A percentile compares a stretch with the other conserved stretches of the same genome.
These are phyloP conservation scores for Tinea trinotella DNA, from an alignment of 2,888 invertebrate genomes.

Conservation along the genomic window DNA sequence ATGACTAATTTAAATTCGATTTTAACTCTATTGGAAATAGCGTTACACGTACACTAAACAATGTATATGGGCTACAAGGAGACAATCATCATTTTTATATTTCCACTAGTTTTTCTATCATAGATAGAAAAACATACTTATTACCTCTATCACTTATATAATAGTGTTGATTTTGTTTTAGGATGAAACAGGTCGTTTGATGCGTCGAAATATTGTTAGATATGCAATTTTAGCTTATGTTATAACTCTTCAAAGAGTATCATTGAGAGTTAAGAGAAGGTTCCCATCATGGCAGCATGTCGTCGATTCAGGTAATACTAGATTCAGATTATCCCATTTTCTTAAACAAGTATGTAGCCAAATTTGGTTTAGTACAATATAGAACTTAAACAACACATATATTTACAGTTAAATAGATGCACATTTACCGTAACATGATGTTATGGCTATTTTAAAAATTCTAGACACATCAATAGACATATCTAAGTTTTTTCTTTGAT, in stretches of 20 bases:
- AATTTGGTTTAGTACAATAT: no score
- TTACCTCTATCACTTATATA: no score
- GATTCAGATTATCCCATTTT: no score
- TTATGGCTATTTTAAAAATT: neutral
- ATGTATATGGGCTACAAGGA: no score
- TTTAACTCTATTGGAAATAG: no score
- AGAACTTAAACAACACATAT: neutral
- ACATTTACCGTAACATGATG: neutral
- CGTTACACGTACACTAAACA: no score
- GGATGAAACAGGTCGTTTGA: conserved; percentile 91
- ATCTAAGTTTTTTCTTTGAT: conserved; percentile 4
- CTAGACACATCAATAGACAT: neutral
- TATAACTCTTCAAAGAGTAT: conserved; percentile 89
- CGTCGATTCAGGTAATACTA: conserved; percentile 87
- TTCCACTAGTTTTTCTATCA: no score
- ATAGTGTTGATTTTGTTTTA: conserved; percentile 50
- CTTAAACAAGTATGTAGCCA: neutral
- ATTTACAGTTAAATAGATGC: neutral
- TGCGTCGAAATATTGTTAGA: conserved; percentile 91
- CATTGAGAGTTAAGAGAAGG: conserved; percentile 87
- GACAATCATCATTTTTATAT: no score
- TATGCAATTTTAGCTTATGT: conserved; percentile 92
- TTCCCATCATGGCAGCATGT: conserved; percentile 93
- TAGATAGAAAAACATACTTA: no score
- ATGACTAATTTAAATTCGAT: neutral